phyloP scores from a whole-genome alignment of 2,888 invertebrate genomes.

The Drosophila barbarae region DNA sequence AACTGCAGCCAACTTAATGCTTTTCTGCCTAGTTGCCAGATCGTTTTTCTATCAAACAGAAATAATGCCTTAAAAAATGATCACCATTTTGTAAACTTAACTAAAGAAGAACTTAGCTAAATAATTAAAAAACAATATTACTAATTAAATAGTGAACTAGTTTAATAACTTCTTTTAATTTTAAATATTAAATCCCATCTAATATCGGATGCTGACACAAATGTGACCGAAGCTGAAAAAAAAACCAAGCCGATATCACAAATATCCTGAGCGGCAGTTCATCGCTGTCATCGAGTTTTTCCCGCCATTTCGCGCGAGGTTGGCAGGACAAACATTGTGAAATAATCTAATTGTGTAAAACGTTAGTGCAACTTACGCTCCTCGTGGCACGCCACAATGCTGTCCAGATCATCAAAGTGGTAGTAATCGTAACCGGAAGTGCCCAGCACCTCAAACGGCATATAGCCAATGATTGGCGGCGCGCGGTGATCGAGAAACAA shows the following conservation, averaged over 20 bases:
- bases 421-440: conserved; percentile 98
- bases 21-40: neutral
- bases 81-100: neutral
- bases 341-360: neutral
- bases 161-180: no score
- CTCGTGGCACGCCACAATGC: conserved; percentile 92
- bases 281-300: neutral
- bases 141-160: no score
- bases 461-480: conserved; percentile 93
- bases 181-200: no score
- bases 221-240: neutral
- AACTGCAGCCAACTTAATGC: conserved; percentile 44
- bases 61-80: no score
- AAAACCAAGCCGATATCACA: no score
- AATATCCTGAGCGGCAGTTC: neutral
- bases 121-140: no score
- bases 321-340: neutral
- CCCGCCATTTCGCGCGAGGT: neutral
- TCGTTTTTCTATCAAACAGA: neutral
- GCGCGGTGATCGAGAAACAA: conserved; percentile 95
- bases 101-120: no score
- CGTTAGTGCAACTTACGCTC: conserved; percentile 83
- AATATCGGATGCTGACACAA: neutral
- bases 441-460: conserved; percentile 96
- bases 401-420: conserved; percentile 95